Base-by-base conservation (phyloP, 2,113 vertebrate species). In the Etia nguti region DNA sequence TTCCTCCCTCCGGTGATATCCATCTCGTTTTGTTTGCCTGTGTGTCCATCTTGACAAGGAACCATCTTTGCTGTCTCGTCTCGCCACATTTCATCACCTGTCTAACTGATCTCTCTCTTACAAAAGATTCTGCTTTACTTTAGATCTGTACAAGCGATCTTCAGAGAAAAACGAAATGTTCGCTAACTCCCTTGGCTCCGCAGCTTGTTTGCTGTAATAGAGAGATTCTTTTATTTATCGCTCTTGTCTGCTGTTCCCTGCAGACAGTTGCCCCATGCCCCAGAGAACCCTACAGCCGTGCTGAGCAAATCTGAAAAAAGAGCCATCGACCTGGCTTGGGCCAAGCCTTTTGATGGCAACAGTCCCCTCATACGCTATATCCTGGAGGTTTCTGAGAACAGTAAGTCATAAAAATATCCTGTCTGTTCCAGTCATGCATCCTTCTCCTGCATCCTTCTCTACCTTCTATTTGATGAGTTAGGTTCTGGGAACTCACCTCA, bases 321-420 rank as follows among this genome's bases (percentile, higher is more conserved):
- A 26, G 97, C 98, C 93, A 98, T 99, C 93, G 98, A 98, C 96
- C 95, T 99, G 91, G 97, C 97, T 1, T 99, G 98, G 98, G 96
- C 97, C 93, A 98, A 98, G 38, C 97, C 98, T 31, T 99, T 99
- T 2, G 98, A 99, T 1, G 98, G 98, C 81, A 99, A 99, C 96
- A 99, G 98, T 87, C 98, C 98, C 1, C 96, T 99, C 92, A 95
- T 98, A 36, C 97, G 95, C 83, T 99, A 99, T 84, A 48, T 98
- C 82, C 94, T 99, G 95, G 98, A 99, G 96, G 98, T 99, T 82
- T 99, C 98, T 0, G 98, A 99, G 93, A 99, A 98, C 96, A 98
- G 98, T 99, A 96, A 97, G 98, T 94, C 43, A 10, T 12, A 15
- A 2, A 2, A 52, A 34, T 52, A 11, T 52, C 46, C 55, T 16